Evolutionary conservation across 2,888 invertebrate genomes (phyloP).

Genomic region (Drosophila histrio): DNA sequence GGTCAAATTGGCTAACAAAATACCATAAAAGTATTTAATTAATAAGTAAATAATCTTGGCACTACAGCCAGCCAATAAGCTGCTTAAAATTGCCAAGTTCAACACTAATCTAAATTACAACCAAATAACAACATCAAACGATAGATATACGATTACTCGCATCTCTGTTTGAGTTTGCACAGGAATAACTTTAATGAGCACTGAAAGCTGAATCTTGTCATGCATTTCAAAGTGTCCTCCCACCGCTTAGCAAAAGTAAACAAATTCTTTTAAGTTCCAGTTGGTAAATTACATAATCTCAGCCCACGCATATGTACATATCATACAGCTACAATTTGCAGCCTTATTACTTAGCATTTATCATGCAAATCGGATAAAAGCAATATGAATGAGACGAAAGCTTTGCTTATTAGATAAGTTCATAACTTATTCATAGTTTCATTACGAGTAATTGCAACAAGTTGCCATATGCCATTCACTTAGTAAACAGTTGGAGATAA

Average conservation of each 20-base stretch:
- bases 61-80: slow-evolving; percentile 38
- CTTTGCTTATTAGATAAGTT: slow-evolving; percentile 51
- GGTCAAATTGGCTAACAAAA: slow-evolving; percentile 30
- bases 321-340: not conserved
- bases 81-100: slow-evolving; percentile 35
- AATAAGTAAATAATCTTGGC: slow-evolving; percentile 40
- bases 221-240: not conserved
- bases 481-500: slow-evolving; percentile 10
- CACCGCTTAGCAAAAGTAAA: slow-evolving; percentile 16
- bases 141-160: not conserved
- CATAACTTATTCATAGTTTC: slow-evolving; percentile 57
- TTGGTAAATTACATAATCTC: slow-evolving; percentile 30
- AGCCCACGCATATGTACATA: slow-evolving; percentile 2
- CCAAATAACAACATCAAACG: slow-evolving; percentile 44
- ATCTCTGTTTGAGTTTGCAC: slow-evolving; percentile 22
- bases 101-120: slow-evolving; percentile 14
- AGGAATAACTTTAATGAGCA: slow-evolving; percentile 40
- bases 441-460: slow-evolving; percentile 22
- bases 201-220: slow-evolving; percentile 8
- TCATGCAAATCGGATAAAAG: slow-evolving; percentile 48
- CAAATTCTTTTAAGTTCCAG: slow-evolving; percentile 30
- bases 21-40: slow-evolving; percentile 43
- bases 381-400: slow-evolving; percentile 37
- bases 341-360: slow-evolving; percentile 10
- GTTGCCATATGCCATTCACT: slow-evolving; percentile 15